Evolutionary conservation across 2,888 invertebrate genomes (phyloP), one percentile per base, ranked within the genome.

Genomic region (Ophion ventricosus): DNA sequence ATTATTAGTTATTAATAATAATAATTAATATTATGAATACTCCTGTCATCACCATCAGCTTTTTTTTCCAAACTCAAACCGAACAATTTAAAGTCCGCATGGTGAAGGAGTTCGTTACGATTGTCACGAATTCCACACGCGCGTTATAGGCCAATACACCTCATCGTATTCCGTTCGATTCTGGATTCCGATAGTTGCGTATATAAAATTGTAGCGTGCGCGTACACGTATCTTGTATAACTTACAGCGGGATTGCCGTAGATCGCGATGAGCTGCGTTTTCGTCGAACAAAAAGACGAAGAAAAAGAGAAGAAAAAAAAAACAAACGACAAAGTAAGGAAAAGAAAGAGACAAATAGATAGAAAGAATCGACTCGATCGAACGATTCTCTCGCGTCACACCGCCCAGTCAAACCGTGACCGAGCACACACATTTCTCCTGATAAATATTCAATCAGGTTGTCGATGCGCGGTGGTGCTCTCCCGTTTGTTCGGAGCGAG

Each of bases 401-500:
- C 66, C 57, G 56, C 66, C 75, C 72, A 63, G 79, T 78, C 78
- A 61, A 84, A 49, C 64, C 79, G 78, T 75, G 83, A 79, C 54
- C 72, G 79, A 57, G 54, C 61, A 20, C 67, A 59, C 66, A 84
- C 87, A 86, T 87, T 87, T 87, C 87, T 78, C 87, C 85, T 87
- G 85, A 86, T 87, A 86, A 86, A 87, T 87, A 87, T 87, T 87
- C 87, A 87, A 82, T 72, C 74, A 56, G 75, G 81, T 64, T 82
- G 35, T 5, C 25, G 35, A 35, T 35, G 35, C 29, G 64, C 78
- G 63, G 23, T 57, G 64, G 82, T 70, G 70, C 59, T 54, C 73
- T 59, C 43, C 43, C 59, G 63, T 29, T 74, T 40, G 69, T 75
- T 29, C 75, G 72, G 40, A 54, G 69, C 69, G 73, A 63, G 73